These are phyloP conservation scores for Hypocryptadius cinnamomeus DNA, from an alignment of 2,113 vertebrate species.

Conservation along the genomic window DNA sequence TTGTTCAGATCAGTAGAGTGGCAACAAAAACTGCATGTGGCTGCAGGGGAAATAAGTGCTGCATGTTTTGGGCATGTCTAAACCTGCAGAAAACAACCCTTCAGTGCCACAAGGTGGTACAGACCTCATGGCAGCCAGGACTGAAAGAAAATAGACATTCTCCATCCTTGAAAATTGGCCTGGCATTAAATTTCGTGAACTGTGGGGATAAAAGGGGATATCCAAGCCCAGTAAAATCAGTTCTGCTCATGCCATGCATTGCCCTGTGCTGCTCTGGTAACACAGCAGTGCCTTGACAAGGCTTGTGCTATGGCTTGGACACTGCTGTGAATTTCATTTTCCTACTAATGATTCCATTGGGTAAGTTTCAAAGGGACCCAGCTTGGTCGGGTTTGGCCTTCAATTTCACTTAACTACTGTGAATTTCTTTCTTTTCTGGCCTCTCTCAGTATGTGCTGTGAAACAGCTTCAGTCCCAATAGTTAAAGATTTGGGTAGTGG, in stretches of 20 bases:
- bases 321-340: background rate
- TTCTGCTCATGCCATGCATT: background rate
- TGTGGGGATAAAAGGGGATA: background rate
- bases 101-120: background rate
- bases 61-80: background rate
- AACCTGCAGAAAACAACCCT: background rate
- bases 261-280: background rate
- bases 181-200: background rate
- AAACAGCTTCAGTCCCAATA: background rate
- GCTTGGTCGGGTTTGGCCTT: accelerated
- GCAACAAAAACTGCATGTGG: background rate
- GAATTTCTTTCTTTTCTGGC: background rate
- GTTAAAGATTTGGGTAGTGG: background rate
- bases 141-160: background rate
- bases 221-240: background rate
- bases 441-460: background rate
- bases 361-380: background rate
- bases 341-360: background rate
- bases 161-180: background rate
- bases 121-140: background rate
- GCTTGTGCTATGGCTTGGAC: background rate
- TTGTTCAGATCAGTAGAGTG: background rate
- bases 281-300: too few species aligned
- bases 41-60: background rate
- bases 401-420: background rate